Evolutionary conservation across 1,140 invertebrate species (phyloP).

Genomic region (Mylabris phalerata): DNA sequence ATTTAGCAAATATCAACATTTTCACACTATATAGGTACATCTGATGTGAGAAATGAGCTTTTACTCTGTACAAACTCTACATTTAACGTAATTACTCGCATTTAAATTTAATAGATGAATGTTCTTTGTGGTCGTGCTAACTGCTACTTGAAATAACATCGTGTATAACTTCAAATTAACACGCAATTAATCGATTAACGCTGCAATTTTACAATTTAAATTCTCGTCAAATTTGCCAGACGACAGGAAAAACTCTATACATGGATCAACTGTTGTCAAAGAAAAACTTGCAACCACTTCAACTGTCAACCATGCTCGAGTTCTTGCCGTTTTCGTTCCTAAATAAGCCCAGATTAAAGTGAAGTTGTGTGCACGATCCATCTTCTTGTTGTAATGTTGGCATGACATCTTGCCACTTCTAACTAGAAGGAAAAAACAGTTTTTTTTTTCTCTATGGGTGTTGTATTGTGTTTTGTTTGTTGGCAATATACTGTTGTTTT

Average conservation of each 20-base stretch:
- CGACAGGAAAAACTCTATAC: background rate
- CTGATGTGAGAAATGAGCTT: too few species aligned
- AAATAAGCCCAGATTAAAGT: constrained; percentile 21
- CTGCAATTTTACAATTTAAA: too few species aligned
- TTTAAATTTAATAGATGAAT: too few species aligned
- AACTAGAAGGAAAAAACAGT: constrained; percentile 6
- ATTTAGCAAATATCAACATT: too few species aligned
- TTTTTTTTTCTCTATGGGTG: background rate
- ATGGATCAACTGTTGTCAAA: constrained; percentile 21
- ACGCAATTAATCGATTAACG: too few species aligned
- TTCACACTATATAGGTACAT: too few species aligned
- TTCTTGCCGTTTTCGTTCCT: constrained; percentile 15
- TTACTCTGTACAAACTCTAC: too few species aligned
- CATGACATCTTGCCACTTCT: constrained; percentile 14
- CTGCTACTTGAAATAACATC: too few species aligned
- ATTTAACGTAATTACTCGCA: too few species aligned
- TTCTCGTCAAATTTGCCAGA: too few species aligned
- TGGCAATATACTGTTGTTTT: background rate
- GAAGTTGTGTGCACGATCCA: constrained; percentile 17
- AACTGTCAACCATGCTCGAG: constrained; percentile 13
- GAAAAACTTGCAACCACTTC: constrained; percentile 23
- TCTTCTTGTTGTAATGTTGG: constrained; percentile 19
- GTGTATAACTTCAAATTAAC: too few species aligned
- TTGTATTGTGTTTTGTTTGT: background rate
- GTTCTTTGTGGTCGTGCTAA: too few species aligned